A percentile compares a stretch with the other conserved stretches of the same genome.
These are phyloP conservation scores for Pachypanchax playfairii DNA, from an alignment of 2,113 vertebrate genomes.

Conservation along the genomic window DNA sequence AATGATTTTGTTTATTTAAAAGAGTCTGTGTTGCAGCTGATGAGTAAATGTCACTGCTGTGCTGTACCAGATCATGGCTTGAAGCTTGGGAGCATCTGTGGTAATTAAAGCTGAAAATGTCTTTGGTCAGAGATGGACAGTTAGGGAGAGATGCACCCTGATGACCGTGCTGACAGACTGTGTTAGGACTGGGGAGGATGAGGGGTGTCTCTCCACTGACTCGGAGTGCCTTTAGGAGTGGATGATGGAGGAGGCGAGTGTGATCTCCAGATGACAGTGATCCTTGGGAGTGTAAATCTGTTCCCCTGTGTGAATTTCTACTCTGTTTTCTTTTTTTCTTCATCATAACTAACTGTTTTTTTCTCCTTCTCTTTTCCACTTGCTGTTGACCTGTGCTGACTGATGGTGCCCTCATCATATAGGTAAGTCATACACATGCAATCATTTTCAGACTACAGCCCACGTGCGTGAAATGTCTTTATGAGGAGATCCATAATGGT, in stretches of 20 bases:
- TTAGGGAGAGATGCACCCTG: conserved; percentile 6
- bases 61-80: not conserved
- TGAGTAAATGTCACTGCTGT: not conserved
- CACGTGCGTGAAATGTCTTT: conserved; percentile 28
- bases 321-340: not conserved
- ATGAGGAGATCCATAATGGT: conserved; percentile 46
- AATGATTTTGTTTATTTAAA: not conserved
- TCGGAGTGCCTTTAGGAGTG: conserved; percentile 32
- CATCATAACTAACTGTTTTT: conserved; percentile 16
- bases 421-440: conserved; percentile 69
- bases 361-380: conserved; percentile 14
- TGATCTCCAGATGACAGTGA: conserved; percentile 28
- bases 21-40: not conserved
- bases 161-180: not conserved
- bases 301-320: conserved; percentile 8
- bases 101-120: conserved; percentile 27
- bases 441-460: conserved; percentile 13
- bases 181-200: not conserved
- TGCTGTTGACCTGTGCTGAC: conserved; percentile 10
- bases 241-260: conserved; percentile 42
- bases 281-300: conserved; percentile 22
- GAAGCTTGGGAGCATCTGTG: not conserved
- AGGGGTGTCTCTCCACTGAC: conserved; percentile 30
- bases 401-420: conserved; percentile 15
- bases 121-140: conserved; percentile 13